phyloP scores from a whole-genome alignment of 1,140 invertebrate species.

The Drosophila teissieri region DNA sequence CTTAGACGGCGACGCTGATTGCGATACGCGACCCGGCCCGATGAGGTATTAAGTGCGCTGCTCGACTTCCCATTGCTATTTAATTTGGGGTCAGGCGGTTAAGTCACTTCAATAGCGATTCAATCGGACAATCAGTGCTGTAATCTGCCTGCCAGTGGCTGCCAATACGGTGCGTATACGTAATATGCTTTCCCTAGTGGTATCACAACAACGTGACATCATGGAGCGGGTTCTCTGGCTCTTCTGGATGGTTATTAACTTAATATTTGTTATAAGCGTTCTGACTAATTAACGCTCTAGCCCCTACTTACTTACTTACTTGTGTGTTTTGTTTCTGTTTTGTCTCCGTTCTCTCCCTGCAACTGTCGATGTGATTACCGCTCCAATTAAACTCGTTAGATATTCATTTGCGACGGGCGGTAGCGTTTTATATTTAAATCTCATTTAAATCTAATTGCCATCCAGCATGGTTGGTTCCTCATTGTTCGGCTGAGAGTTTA shows the following conservation, averaged over 20 bases:
- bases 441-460: conserved; percentile 78
- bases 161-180: conserved; percentile 49
- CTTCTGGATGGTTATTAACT: conserved; percentile 38
- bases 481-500: conserved; percentile 50
- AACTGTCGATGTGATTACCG: conserved; percentile 29
- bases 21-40: conserved; percentile 33
- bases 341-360: conserved; percentile 14
- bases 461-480: conserved; percentile 53
- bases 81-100: conserved; percentile 62
- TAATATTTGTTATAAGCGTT: conserved; percentile 51
- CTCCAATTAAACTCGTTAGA: conserved; percentile 70
- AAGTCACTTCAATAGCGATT: conserved; percentile 30
- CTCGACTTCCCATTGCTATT: conserved; percentile 41
- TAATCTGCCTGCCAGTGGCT: conserved; percentile 30
- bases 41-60: conserved; percentile 29
- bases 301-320: conserved; percentile 21
- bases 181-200: conserved; percentile 30
- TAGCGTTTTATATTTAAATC: conserved; percentile 70
- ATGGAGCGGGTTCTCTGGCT: conserved; percentile 23
- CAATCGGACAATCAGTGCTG: conserved; percentile 10
- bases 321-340: conserved; percentile 1
- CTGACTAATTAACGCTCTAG: conserved; percentile 30
- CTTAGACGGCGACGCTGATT: conserved; percentile 45
- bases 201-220: conserved; percentile 31
- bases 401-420: conserved; percentile 59